phyloP scores from a whole-genome alignment of 2,113 vertebrate species.

The Cottus gobio region DNA sequence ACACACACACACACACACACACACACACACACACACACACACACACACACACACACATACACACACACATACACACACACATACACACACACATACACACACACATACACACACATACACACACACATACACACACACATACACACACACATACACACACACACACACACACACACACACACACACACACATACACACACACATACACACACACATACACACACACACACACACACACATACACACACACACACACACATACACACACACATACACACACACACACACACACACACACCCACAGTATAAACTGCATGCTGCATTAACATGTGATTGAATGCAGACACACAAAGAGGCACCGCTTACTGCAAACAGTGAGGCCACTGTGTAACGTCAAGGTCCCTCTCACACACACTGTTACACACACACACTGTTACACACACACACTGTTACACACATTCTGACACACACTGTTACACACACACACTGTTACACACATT shows the following conservation, averaged over 20 bases:
- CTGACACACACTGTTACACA: neutral
- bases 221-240: neutral
- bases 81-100: too few relatives aligned
- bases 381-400: slow-evolving; percentile 36
- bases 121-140: too few relatives aligned
- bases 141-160: too few relatives aligned
- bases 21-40: too few relatives aligned
- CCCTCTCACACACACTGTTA: neutral
- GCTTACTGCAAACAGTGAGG: slow-evolving; percentile 22
- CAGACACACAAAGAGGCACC: slow-evolving; percentile 17
- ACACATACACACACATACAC: too few relatives aligned
- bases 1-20: too few relatives aligned
- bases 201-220: neutral
- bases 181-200: too few relatives aligned
- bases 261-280: neutral
- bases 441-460: neutral
- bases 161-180: too few relatives aligned
- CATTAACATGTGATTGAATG: slow-evolving; percentile 16
- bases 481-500: neutral
- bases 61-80: too few relatives aligned
- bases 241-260: neutral
- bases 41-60: too few relatives aligned
- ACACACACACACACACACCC: neutral
- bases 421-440: neutral
- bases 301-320: too few relatives aligned